Percentiles rank a stretch among this genome's conserved stretches.
Conservation (phyloP, 2,888 invertebrate species). For the Tachina lurida region DNA sequence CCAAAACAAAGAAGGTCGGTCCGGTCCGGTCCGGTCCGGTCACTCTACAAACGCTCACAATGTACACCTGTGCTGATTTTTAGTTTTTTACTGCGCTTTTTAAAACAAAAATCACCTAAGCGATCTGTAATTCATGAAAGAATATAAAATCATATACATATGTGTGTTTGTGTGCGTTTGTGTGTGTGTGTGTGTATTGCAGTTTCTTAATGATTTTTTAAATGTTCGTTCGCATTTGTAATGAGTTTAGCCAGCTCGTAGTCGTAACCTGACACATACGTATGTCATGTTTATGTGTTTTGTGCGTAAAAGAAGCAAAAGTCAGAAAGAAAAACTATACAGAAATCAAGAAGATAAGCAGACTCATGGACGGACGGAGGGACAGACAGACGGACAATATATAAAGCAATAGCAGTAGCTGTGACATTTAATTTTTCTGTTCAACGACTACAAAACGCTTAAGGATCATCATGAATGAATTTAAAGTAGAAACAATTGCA, state of each 20-base stretch:
- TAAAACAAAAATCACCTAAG: constrained; percentile 61
- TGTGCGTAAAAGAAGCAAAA: constrained; percentile 57
- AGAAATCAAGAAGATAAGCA: constrained; percentile 38
- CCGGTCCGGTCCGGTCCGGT: constrained; percentile 64
- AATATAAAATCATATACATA: not conserved
- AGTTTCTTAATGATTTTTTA: constrained; percentile 78
- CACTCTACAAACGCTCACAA: constrained; percentile 75
- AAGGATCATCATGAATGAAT: constrained; percentile 66
- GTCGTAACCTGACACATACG: constrained; percentile 74
- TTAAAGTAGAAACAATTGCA: constrained; percentile 56
- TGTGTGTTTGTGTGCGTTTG: not conserved
- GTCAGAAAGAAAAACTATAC: constrained; percentile 1
- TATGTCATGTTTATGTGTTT: constrained; percentile 67
- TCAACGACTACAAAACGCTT: constrained; percentile 41
- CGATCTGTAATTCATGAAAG: constrained; percentile 57
- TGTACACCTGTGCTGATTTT: constrained; percentile 78
- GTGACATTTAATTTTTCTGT: constrained; percentile 68
- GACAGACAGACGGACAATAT: constrained; percentile 37
- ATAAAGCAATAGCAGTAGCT: constrained; percentile 60
- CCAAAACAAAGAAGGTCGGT: constrained; percentile 48
- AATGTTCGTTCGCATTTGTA: constrained; percentile 80
- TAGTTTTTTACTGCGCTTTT: constrained; percentile 30
- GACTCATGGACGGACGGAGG: constrained; percentile 18
- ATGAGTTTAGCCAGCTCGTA: constrained; percentile 70
- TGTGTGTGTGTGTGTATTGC: constrained; percentile 40